These are phyloP conservation scores for human DNA, from an alignment of 2,113 vertebrate species.

Conservation along the genomic window GRCh38 chr5:172935501-172936000, in stretches of 20 bases:
- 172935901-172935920: not conserved
- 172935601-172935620: not conserved
- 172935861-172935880: not conserved
- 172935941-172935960: not conserved
- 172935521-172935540: not conserved
- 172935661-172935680: not conserved
- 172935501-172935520: not conserved
- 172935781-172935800: not conserved
- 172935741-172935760: not conserved
- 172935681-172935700: not conserved
- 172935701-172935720: rapidly evolving
- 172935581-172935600: too few relatives aligned
- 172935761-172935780: not conserved
- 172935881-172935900: not conserved
- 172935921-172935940: not conserved
- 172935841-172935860: not conserved
- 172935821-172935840: not conserved
- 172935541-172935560: too few relatives aligned
- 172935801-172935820: not conserved
- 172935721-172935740: not conserved
- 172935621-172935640: not conserved
- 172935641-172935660: not conserved
- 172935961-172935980: not conserved
- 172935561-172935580: not conserved
- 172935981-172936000: not conserved